Conservation (phyloP, 2,113 vertebrate species). For the Pomatostomus ruficeps region DNA sequence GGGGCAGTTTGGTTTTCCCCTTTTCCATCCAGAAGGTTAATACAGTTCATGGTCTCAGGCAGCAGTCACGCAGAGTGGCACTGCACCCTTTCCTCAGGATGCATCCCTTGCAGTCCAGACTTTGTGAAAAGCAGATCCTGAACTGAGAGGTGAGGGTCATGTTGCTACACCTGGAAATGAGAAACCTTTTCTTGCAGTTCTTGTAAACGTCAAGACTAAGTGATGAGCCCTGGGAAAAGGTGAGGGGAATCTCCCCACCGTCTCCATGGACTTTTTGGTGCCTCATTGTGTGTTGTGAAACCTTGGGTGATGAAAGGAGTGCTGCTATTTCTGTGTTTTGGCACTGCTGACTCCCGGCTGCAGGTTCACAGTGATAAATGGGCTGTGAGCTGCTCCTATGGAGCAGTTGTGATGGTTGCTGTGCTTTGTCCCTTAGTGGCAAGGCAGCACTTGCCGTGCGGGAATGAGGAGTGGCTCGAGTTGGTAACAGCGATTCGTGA, state of each 20-base stretch:
- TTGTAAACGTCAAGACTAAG: constrained; percentile 31
- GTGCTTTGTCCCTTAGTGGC: neutral
- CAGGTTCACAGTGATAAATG: neutral
- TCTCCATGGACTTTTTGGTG: constrained; percentile 33
- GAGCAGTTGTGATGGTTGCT: fast-evolving
- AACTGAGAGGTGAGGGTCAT: constrained; percentile 21
- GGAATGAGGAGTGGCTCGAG: neutral
- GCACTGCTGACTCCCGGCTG: neutral
- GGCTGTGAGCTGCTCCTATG: neutral
- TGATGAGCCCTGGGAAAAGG: constrained; percentile 31
- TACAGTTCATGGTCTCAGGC: neutral
- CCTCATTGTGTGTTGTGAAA: neutral
- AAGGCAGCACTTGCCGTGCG: fast-evolving
- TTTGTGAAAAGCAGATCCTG: constrained; percentile 21
- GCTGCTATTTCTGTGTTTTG: constrained; percentile 41
- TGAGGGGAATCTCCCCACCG: constrained; percentile 1
- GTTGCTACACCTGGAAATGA: constrained; percentile 22
- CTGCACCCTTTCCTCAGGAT: constrained; percentile 74
- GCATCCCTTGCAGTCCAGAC: neutral
- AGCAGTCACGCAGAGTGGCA: neutral
- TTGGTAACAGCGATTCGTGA: neutral
- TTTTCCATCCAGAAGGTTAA: neutral
- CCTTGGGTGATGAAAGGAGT: neutral
- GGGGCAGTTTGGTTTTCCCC: neutral
- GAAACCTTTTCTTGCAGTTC: constrained; percentile 34